A percentile compares a stretch with the other conserved stretches of the same genome.
Evolutionary conservation across 1,140 invertebrate genomes (phyloP).

Genomic region (Pseudomyrmex pallidus): DNA sequence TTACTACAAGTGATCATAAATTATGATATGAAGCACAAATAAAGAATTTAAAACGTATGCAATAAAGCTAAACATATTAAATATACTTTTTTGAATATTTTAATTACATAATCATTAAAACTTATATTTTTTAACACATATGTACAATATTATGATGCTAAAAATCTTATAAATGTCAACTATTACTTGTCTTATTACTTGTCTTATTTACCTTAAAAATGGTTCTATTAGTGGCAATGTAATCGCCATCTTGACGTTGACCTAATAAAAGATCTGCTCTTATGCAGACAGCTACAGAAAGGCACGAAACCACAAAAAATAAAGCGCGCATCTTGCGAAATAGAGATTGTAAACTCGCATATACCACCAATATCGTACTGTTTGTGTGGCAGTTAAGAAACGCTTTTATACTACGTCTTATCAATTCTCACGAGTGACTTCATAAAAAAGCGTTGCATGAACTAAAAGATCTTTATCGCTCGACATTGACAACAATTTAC

Average conservation of each 20-base stretch:
- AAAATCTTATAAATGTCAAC: background rate
- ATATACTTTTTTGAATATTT: too few relatives aligned
- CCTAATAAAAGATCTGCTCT: slow-evolving; percentile 60
- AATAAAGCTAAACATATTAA: too few relatives aligned
- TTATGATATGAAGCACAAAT: background rate
- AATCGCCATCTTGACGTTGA: slow-evolving; percentile 49
- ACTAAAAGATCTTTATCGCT: slow-evolving; percentile 31
- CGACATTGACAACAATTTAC: slow-evolving; percentile 51
- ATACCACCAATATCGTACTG: background rate
- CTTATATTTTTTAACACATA: background rate
- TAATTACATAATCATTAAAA: too few relatives aligned
- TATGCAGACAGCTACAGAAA: slow-evolving; percentile 48
- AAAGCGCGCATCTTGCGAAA: slow-evolving; percentile 36
- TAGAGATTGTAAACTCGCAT: background rate
- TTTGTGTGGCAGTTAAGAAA: background rate
- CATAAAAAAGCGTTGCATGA: slow-evolving; percentile 19
- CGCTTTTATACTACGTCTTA: slow-evolving; percentile 61
- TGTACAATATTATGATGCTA: background rate
- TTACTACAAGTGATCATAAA: background rate
- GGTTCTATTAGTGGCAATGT: slow-evolving; percentile 8
- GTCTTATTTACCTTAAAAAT: slow-evolving; percentile 49
- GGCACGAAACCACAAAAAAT: slow-evolving; percentile 56
- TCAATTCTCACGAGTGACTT: slow-evolving; percentile 30
- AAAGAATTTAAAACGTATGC: background rate
- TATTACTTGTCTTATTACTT: too few relatives aligned